phyloP scores from a whole-genome alignment of 2,113 vertebrate species.

The Chinchilla lanigera region DNA sequence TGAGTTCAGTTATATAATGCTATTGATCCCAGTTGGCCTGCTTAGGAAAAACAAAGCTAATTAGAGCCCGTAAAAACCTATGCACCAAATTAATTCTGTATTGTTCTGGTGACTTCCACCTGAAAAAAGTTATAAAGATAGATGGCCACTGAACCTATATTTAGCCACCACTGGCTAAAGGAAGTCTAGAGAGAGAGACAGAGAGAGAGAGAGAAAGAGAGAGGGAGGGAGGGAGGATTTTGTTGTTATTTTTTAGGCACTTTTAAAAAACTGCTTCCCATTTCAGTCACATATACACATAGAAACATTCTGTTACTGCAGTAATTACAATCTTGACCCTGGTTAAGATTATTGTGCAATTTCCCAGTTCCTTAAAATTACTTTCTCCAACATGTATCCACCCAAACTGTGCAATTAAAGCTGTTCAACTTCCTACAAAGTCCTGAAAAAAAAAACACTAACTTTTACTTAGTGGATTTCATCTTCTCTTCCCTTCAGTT shows the following conservation, averaged over 20 bases:
- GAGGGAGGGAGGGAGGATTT: constrained; percentile 46
- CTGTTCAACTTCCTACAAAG: constrained; percentile 49
- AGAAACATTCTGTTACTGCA: constrained; percentile 58
- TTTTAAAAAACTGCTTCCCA: constrained; percentile 56
- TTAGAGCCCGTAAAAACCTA: constrained; percentile 76
- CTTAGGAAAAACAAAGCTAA: constrained; percentile 77
- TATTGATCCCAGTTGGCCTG: constrained; percentile 64
- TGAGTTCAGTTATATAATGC: constrained; percentile 68
- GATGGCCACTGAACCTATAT: constrained; percentile 73
- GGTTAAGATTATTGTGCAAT: constrained; percentile 60
- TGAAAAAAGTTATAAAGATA: constrained; percentile 66
- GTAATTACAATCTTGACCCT: constrained; percentile 70
- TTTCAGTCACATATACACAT: constrained; percentile 69
- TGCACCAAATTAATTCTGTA: constrained; percentile 70
- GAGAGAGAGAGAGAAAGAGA: not conserved
- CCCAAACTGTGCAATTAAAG: constrained; percentile 60
- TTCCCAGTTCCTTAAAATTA: constrained; percentile 61
- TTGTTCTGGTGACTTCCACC: constrained; percentile 69
- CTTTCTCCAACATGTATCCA: constrained; percentile 55
- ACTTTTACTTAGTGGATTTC: constrained; percentile 51
- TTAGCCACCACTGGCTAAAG: constrained; percentile 62
- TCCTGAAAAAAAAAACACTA: constrained; percentile 37
- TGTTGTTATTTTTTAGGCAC: constrained; percentile 65
- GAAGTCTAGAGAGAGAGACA: constrained; percentile 24
- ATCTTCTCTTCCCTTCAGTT: constrained; percentile 36